Evolutionary conservation across 2,113 vertebrate genomes (phyloP), one percentile per base, ranked within the genome.

Genomic region (Phasianus colchicus): DNA sequence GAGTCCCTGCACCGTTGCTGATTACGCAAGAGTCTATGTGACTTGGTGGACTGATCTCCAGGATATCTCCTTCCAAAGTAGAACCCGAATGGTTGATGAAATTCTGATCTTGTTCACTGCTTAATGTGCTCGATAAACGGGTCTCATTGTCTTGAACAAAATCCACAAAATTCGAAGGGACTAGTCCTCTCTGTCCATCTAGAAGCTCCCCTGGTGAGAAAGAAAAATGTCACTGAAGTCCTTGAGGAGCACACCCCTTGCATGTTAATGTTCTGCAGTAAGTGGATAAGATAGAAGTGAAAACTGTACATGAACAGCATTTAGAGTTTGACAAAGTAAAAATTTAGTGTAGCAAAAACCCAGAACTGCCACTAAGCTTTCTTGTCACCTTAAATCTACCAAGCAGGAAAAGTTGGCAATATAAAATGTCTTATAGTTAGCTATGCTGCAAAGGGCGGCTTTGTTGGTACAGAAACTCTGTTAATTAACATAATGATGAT

Each of bases 151-250:
- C 99, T 94, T 99, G 98, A 45, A 99, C 96, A 90, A 99, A 99
- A 88, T 99, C 99, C 97, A 99, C 99, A 60, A 99, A 99, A 98
- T 99, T 99, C 77, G 99, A 99, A 38, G 99, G 99, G 87, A 99
- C 99, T 3, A 99, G 97, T 18, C 99, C 99, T 96, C 99, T 97
- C 88, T 99, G 99, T 47, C 99, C 99, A 13, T 99, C 99, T 92
- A 99, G 97, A 45, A 99, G 98, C 89, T 99, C 99, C 43, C 99
- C 99, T 99, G 97, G 34, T 1, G 64, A 83, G 82, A 36, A 78
- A 84, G 70, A 77, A 66, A 47, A 61, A 10, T 1, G 61, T 36
- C 60, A 6, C 83, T 13, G 65, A 30, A 57, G 52, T 2, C 52
- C 22, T 19, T 11, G 34, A 50, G 50, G 8, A 54, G 5, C 25